Base-by-base conservation (phyloP, 2,888 invertebrate genomes). In the Autographa gamma region DNA sequence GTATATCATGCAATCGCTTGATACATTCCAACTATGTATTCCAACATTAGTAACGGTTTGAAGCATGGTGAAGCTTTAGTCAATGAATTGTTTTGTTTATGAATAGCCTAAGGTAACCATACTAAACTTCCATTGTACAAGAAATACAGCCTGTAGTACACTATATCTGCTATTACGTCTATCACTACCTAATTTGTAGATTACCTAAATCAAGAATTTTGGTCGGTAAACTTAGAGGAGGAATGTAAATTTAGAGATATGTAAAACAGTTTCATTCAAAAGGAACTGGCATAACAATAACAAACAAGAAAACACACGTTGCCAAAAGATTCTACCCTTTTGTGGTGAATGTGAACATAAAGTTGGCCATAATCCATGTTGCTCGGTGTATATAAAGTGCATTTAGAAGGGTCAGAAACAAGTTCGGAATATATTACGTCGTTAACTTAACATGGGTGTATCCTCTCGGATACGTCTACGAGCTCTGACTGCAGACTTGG, bases 21-120 rank as follows among this genome's bases (percentile, higher is more conserved):
- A 60, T 62, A 67, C 69, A 54, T 77, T 72, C 68, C 66, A 56
- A 60, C 38, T 69, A 48, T 48, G 48, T 48, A 66, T 68, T 75
- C 48, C 34, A 65, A 63, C 66, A 66, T 73, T 73, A 60, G 65
- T 13, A 18, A 68, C n/a, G n/a, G 2, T 71, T 32, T 6, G 31
- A 41, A 60, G 63, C 59, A 63, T 31, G 13, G 43, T 63, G 43
- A 54, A 60, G 8, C 43, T 61, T 19, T 74, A 61, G 19, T 81
- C 81, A 79, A 77, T 81, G 81, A 77, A 80, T 58, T 52, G 56
- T 69, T 16, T 68, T 71, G 54, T 73, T 71, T 74, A 68, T 76
- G 18, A 63, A 68, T 68, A 16, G 13, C 13, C 11, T 16, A 2
- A 43, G 14, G 43, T 43, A 43, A 43, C 43, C 0, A 14, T 43